Evolutionary conservation across 2,888 invertebrate species (phyloP).

Genomic region (Biston betularia): DNA sequence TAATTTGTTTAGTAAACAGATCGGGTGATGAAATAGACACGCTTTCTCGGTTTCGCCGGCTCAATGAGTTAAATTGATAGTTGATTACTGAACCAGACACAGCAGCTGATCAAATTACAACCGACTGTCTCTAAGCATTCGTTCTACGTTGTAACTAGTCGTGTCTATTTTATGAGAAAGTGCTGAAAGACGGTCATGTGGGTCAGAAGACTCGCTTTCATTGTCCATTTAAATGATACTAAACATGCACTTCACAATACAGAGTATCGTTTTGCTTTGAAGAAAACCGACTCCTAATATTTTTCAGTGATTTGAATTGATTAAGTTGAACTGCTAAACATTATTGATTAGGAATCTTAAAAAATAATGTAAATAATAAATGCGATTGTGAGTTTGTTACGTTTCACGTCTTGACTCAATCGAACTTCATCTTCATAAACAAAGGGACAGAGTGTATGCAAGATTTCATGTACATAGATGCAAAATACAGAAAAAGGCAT

Average conservation of each 20-base stretch:
- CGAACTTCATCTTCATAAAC: too few relatives aligned
- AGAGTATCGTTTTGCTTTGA: constrained; percentile 10
- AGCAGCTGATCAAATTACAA: constrained; percentile 36
- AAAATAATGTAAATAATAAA: too few relatives aligned
- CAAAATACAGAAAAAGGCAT: too few relatives aligned
- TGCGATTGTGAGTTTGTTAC: too few relatives aligned
- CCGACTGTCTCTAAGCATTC: constrained; percentile 32
- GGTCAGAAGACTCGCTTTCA: constrained; percentile 40
- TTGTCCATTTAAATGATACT: constrained; percentile 37
- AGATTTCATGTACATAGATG: too few relatives aligned
- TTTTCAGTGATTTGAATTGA: constrained; percentile 1
- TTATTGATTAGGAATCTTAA: too few relatives aligned
- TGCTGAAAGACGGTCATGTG: constrained; percentile 36
- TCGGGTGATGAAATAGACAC: constrained; percentile 25
- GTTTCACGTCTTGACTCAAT: too few relatives aligned
- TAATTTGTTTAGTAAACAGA: constrained; percentile 34
- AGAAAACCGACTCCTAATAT: constrained; percentile 1
- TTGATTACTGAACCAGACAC: constrained; percentile 39
- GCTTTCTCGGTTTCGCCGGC: constrained; percentile 39
- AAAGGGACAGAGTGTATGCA: too few relatives aligned
- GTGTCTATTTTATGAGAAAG: constrained; percentile 36
- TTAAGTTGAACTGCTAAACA: too few relatives aligned
- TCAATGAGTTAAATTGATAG: constrained; percentile 41
- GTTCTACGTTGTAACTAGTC: constrained; percentile 20
- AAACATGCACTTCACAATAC: constrained; percentile 24